Percentiles rank a stretch among this genome's conserved stretches.
Evolutionary conservation across 2,888 invertebrate species (phyloP).

Genomic region (Baronia brevicornis): DNA sequence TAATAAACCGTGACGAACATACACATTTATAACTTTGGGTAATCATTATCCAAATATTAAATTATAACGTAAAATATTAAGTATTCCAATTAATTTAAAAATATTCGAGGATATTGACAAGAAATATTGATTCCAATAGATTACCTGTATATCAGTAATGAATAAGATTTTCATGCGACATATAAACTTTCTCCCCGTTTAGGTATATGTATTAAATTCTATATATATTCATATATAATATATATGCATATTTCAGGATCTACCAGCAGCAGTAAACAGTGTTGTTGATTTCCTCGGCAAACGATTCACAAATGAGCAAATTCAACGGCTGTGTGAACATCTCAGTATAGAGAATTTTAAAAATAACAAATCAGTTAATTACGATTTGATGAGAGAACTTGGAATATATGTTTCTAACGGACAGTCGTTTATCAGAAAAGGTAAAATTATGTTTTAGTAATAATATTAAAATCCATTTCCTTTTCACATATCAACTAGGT

Average conservation of each 20-base stretch:
- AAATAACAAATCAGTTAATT: slow-evolving; percentile 86
- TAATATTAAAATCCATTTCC: not conserved
- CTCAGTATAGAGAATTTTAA: slow-evolving; percentile 89
- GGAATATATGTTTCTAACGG: slow-evolving; percentile 76
- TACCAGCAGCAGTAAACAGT: slow-evolving; percentile 71
- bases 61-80: too few relatives aligned
- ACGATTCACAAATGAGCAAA: slow-evolving; percentile 71
- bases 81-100: too few relatives aligned
- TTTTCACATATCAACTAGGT: too few relatives aligned
- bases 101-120: too few relatives aligned
- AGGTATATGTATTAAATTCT: not conserved
- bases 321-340: slow-evolving; percentile 79
- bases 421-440: slow-evolving; percentile 80
- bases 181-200: not conserved
- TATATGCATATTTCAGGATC: slow-evolving; percentile 76
- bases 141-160: too few relatives aligned
- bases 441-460: slow-evolving; percentile 30
- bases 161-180: too few relatives aligned
- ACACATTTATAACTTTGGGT: too few relatives aligned
- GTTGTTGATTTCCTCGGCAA: slow-evolving; percentile 79
- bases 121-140: too few relatives aligned
- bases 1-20: too few relatives aligned
- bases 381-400: slow-evolving; percentile 76
- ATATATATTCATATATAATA: not conserved
- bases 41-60: too few relatives aligned